Percentiles rank a stretch among this genome's conserved stretches.
Conservation (phyloP, 2,797 vertebrate species). For the Fratercula arctica region DNA sequence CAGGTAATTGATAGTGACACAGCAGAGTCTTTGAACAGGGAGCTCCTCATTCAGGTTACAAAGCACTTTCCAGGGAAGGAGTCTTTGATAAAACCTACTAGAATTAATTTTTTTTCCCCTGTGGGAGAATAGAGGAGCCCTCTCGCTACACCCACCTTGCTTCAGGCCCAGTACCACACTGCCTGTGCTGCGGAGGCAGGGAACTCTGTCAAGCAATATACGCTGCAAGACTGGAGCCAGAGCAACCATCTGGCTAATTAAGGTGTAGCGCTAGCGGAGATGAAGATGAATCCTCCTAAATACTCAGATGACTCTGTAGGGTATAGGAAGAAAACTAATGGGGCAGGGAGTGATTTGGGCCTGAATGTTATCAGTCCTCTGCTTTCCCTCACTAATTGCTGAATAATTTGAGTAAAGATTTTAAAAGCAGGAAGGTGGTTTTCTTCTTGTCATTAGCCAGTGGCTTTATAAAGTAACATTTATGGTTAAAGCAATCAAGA, state of each 20-base stretch:
- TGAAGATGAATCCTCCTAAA: neutral
- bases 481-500: neutral
- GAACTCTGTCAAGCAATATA: neutral
- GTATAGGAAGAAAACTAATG: neutral
- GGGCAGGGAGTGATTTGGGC: neutral
- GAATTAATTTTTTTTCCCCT: neutral
- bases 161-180: accelerated
- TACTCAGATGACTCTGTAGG: neutral
- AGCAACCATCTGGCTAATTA: neutral
- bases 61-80: neutral
- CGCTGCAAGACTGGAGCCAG: neutral
- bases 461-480: neutral
- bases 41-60: neutral
- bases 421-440: neutral
- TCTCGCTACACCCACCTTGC: neutral
- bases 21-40: neutral
- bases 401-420: neutral
- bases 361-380: neutral
- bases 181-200: neutral
- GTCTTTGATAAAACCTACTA: neutral
- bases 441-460: neutral
- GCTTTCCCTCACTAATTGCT: neutral
- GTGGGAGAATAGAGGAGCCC: neutral
- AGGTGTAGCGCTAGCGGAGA: neutral
- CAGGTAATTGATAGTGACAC: neutral